These are phyloP conservation scores for Phortica okadai DNA, from an alignment of 2,888 invertebrate species.

Conservation along the genomic window DNA sequence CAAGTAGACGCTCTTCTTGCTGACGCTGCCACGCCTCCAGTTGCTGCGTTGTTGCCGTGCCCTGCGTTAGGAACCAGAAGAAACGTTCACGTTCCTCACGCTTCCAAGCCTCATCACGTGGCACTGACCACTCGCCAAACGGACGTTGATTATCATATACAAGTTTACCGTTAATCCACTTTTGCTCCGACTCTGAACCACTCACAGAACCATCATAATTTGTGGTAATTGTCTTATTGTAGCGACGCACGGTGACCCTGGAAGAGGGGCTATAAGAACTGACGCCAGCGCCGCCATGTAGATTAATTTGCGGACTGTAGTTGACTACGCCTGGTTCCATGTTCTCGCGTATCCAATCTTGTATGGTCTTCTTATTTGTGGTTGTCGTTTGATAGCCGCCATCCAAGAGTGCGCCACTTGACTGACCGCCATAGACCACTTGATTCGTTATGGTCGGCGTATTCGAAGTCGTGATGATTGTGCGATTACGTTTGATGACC, in stretches of 20 bases:
- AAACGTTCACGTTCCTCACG: slow-evolving; percentile 73
- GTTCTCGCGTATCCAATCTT: slow-evolving; percentile 65
- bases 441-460: slow-evolving; percentile 48
- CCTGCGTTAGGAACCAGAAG: slow-evolving; percentile 69
- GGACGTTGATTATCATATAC: slow-evolving; percentile 69
- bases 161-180: slow-evolving; percentile 72
- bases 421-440: slow-evolving; percentile 38
- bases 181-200: slow-evolving; percentile 68
- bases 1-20: slow-evolving; percentile 71
- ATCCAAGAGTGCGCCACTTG: slow-evolving; percentile 43
- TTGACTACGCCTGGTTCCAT: slow-evolving; percentile 69
- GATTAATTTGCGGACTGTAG: slow-evolving; percentile 69
- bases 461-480: slow-evolving; percentile 52
- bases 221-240: slow-evolving; percentile 67
- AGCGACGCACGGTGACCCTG: slow-evolving; percentile 63
- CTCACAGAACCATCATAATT: slow-evolving; percentile 67
- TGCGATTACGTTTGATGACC: slow-evolving; percentile 58
- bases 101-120: slow-evolving; percentile 73
- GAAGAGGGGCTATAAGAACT: slow-evolving; percentile 48
- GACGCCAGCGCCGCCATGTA: slow-evolving; percentile 48
- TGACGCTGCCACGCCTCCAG: slow-evolving; percentile 72
- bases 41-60: slow-evolving; percentile 55
- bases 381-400: slow-evolving; percentile 46
- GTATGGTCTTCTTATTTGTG: slow-evolving; percentile 44
- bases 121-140: slow-evolving; percentile 65